These are phyloP conservation scores for Drosophila prosaltans DNA, from an alignment of 1,140 invertebrate species.

Conservation along the genomic window DNA sequence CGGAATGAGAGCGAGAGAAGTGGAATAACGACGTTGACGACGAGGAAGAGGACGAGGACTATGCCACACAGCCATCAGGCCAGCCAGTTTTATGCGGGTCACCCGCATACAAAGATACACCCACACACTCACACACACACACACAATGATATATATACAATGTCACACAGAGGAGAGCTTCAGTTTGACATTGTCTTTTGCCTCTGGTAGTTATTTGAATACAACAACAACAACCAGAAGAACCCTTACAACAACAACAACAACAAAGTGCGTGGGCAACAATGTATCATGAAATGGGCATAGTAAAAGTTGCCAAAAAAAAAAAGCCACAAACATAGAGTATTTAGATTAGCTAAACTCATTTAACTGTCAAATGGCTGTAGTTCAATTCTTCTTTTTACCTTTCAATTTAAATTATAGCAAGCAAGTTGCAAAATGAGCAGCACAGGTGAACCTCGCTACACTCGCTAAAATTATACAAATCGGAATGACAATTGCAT, in stretches of 20 bases:
- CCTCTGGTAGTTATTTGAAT: conserved; percentile 51
- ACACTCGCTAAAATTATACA: too few relatives aligned
- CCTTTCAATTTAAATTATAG: too few relatives aligned
- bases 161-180: conserved; percentile 24
- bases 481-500: too few relatives aligned
- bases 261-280: conserved; percentile 6
- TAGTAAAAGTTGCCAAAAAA: not conserved
- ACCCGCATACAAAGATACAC: not conserved
- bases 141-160: conserved; percentile 32
- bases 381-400: too few relatives aligned
- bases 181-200: conserved; percentile 58
- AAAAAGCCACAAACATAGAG: not conserved
- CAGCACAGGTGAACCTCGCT: not conserved
- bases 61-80: conserved; percentile 60
- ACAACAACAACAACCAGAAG: conserved; percentile 12
- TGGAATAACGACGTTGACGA: conserved; percentile 3
- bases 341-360: too few relatives aligned
- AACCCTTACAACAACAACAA: not conserved
- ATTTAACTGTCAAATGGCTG: too few relatives aligned
- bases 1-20: conserved; percentile 11
- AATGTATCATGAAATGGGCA: conserved; percentile 12
- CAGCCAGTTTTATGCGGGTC: conserved; percentile 55
- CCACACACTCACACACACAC: conserved; percentile 14
- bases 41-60: conserved; percentile 4
- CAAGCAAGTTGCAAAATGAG: not conserved